These are phyloP conservation scores for Hyppa rectilinea DNA, from an alignment of 2,888 invertebrate genomes.

Conservation along the genomic window DNA sequence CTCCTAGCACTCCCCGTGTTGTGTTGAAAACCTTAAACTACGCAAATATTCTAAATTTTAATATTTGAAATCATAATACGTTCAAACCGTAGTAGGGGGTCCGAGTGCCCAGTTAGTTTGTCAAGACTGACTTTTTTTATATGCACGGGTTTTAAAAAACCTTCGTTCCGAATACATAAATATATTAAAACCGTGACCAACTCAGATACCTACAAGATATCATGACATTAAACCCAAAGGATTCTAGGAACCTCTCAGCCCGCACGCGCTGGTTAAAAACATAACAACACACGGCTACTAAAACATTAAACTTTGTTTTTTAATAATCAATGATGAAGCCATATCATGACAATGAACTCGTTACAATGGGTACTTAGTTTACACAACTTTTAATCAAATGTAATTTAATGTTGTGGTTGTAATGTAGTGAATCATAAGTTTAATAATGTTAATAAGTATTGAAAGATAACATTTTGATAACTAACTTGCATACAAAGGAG, in stretches of 20 bases:
- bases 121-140: no score
- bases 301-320: not conserved
- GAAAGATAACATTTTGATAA: conserved; percentile 26
- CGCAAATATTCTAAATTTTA: no score
- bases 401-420: conserved; percentile 1
- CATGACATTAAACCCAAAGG: not conserved
- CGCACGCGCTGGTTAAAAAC: not conserved
- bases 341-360: conserved; percentile 27
- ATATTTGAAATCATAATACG: no score
- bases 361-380: conserved; percentile 37
- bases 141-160: no score
- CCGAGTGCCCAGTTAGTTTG: no score
- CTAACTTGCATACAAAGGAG: no score
- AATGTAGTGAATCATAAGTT: conserved; percentile 28
- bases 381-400: conserved; percentile 23
- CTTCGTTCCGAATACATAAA: not conserved
- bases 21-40: no score
- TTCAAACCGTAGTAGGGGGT: no score
- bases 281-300: not conserved
- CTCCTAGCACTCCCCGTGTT: no score
- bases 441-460: conserved; percentile 28
- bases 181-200: not conserved
- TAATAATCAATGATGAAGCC: not conserved
- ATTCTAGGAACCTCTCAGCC: no score
- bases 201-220: no score